Conservation (phyloP, 2,888 invertebrate genomes). For the Zygaena filipendulae region DNA sequence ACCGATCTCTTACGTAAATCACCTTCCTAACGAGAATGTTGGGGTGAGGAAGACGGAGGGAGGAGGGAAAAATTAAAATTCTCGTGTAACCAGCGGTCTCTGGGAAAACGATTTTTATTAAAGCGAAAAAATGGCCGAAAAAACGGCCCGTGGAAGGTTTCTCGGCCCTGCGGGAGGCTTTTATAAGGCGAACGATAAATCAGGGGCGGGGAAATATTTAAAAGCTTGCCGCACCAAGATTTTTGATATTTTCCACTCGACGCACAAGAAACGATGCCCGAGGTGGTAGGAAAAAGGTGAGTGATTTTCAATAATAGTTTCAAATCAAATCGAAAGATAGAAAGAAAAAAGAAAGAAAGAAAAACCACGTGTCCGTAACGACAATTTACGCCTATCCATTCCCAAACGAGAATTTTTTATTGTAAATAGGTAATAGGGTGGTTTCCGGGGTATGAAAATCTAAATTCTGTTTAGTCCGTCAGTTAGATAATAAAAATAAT, state of each 20-base stretch:
- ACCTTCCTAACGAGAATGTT: conserved; percentile 36
- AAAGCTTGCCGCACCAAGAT: conserved; percentile 40
- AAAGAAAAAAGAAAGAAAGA: too few relatives aligned
- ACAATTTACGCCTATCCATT: too few relatives aligned
- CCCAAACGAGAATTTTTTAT: too few relatives aligned
- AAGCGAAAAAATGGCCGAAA: conserved; percentile 48
- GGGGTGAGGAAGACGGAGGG: conserved; percentile 26
- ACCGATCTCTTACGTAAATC: conserved; percentile 27
- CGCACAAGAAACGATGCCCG: background rate
- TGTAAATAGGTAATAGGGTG: too few relatives aligned
- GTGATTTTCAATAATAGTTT: too few relatives aligned
- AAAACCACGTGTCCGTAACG: too few relatives aligned
- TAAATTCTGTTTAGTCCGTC: too few relatives aligned
- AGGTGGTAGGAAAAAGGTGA: too few relatives aligned
- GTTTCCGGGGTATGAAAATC: too few relatives aligned
- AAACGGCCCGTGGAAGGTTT: conserved; percentile 33
- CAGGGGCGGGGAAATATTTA: conserved; percentile 59
- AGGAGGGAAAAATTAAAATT: conserved; percentile 50
- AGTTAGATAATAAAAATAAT: too few relatives aligned
- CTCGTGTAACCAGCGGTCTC: conserved; percentile 27
- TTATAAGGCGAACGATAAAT: conserved; percentile 62
- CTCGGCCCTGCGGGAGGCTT: conserved; percentile 51
- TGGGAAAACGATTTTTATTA: conserved; percentile 42
- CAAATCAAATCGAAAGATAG: too few relatives aligned
- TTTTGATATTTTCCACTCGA: conserved; percentile 24